A percentile compares a stretch with the other conserved stretches of the same genome.
Evolutionary conservation across 2,113 vertebrate species (phyloP).

Genomic region (Lagopus muta): DNA sequence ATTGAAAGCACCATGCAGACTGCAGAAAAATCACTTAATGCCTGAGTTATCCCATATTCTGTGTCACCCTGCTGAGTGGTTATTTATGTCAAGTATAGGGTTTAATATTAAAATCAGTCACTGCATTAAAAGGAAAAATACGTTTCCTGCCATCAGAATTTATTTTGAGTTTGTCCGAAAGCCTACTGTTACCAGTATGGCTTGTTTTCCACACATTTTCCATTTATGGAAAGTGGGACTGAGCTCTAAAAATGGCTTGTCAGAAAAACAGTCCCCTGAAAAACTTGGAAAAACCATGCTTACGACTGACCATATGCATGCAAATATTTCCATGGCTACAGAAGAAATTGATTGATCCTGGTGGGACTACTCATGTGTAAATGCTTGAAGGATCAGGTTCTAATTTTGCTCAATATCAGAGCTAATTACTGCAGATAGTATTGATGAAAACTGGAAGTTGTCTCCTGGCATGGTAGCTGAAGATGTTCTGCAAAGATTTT

Average conservation of each 20-base stretch:
- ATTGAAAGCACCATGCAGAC: neutral
- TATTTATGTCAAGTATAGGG: neutral
- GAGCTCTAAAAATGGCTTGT: neutral
- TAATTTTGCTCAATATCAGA: slow-evolving; percentile 51
- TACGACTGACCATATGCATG: neutral
- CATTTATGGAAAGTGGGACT: neutral
- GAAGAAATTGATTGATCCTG: slow-evolving; percentile 26
- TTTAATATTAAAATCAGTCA: slow-evolving; percentile 26
- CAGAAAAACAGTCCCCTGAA: neutral
- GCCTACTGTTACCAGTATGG: neutral
- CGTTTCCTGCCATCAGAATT: neutral
- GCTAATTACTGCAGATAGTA: slow-evolving; percentile 41
- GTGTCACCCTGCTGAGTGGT: slow-evolving; percentile 20
- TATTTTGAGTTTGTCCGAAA: neutral
- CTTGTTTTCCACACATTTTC: too few species aligned
- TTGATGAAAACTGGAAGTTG: slow-evolving; percentile 10
- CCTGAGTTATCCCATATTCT: neutral
- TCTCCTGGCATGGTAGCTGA: neutral
- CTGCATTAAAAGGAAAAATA: slow-evolving; percentile 22
- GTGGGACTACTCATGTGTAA: neutral
- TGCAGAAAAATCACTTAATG: slow-evolving; percentile 39
- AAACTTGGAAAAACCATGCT: neutral
- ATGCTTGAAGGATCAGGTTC: slow-evolving; percentile 42
- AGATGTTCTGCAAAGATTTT: slow-evolving; percentile 9
- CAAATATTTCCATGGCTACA: neutral